Evolutionary conservation across 1,140 invertebrate genomes (phyloP).

Genomic region (Spodoptera frugiperda): DNA sequence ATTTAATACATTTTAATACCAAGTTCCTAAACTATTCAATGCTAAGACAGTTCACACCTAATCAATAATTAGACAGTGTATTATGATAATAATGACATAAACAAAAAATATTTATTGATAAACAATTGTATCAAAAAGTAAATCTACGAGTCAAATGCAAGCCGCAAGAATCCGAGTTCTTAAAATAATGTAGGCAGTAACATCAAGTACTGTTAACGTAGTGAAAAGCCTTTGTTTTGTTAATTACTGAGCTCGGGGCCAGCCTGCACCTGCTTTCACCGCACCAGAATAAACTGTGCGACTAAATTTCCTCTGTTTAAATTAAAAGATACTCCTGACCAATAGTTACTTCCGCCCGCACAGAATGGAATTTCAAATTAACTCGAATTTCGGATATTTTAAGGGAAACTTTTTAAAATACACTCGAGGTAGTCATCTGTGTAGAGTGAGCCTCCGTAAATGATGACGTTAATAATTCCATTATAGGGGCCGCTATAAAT

Average conservation of each 20-base stretch:
- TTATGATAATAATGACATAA: neutral
- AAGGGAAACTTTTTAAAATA: conserved; percentile 36
- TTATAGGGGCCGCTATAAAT: conserved; percentile 39
- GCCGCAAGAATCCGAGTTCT: conserved; percentile 57
- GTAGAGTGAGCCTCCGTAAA: conserved; percentile 3
- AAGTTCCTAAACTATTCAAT: too few species aligned
- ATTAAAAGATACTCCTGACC: conserved; percentile 62
- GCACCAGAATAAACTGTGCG: conserved; percentile 66
- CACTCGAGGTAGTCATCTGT: neutral
- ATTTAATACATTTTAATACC: too few species aligned
- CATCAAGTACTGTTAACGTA: conserved; percentile 67
- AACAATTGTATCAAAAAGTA: neutral
- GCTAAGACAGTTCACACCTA: too few species aligned
- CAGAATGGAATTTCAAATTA: conserved; percentile 51
- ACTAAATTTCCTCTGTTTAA: conserved; percentile 68
- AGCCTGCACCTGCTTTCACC: conserved; percentile 66
- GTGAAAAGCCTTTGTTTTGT: conserved; percentile 73
- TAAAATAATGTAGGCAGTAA: conserved; percentile 66
- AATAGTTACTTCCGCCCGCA: conserved; percentile 52
- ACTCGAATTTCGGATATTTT: conserved; percentile 41
- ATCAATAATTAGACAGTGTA: too few species aligned
- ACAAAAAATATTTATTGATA: too few species aligned
- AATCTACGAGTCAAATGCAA: conserved; percentile 39
- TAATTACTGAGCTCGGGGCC: conserved; percentile 66
- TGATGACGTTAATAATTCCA: conserved; percentile 44